These are phyloP conservation scores for Mnemiopsis leidyi DNA, from an alignment of 37 sponge, comb jelly and placozoan genomes.

Conservation along the genomic window DNA sequence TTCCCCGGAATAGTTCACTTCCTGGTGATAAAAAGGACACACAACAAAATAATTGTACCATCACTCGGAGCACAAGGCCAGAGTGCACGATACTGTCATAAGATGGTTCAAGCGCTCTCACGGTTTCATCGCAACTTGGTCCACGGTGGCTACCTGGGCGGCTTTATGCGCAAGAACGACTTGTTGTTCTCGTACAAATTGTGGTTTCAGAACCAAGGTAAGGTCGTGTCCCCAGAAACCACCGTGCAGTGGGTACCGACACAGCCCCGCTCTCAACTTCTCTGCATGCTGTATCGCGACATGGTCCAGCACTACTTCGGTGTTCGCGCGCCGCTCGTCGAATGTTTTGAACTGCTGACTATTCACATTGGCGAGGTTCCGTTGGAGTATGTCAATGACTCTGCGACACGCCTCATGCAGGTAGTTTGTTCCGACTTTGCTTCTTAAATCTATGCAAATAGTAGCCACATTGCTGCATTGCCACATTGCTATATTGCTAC, in stretches of 20 bases:
- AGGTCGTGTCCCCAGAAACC: background rate
- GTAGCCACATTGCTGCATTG: too few relatives aligned
- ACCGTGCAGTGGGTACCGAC: background rate
- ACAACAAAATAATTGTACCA: background rate
- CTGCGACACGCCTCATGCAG: background rate
- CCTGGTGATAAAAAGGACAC: background rate
- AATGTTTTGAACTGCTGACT: slow-evolving; percentile 45
- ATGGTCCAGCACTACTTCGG: slow-evolving; percentile 57
- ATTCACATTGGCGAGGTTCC: slow-evolving; percentile 49
- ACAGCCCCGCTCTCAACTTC: background rate
- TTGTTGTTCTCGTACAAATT: background rate
- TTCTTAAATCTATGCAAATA: too few relatives aligned
- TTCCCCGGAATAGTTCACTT: slow-evolving; percentile 60
- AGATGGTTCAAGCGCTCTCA: background rate
- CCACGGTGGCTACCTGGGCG: slow-evolving; percentile 7
- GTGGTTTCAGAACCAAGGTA: slow-evolving; percentile 10
- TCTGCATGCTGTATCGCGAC: background rate
- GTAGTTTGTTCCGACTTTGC: slow-evolving; percentile 1
- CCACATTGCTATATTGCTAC: too few relatives aligned
- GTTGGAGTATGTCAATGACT: background rate
- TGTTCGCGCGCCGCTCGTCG: background rate
- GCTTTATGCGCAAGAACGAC: slow-evolving; percentile 15
- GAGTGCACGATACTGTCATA: slow-evolving; percentile 56
- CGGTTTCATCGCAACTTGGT: slow-evolving; percentile 10
- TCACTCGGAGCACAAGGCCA: background rate